Evolutionary conservation across 2,888 invertebrate genomes (phyloP), one percentile per base, ranked within the genome.

Genomic region (Leptogaster cylindrica): DNA sequence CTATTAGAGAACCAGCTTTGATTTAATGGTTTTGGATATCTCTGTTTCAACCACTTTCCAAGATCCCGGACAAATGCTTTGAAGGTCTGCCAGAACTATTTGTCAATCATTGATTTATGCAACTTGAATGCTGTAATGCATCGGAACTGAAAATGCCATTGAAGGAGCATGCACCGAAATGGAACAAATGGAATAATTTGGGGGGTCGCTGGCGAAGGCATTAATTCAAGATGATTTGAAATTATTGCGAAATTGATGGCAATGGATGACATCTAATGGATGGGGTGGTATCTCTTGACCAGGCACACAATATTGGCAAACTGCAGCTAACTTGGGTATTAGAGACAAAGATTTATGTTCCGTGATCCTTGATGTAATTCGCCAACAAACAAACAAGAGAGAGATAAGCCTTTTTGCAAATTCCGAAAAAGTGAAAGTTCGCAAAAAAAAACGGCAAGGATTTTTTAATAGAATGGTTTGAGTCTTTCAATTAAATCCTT

Each of bases 21-120:
- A 70, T 70, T 70, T 70, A 70, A 70, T 70, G 68, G 68, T 70
- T 70, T 66, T 68, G 66, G 46, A 68, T 70, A 70, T 51, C 64
- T 52, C 41, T 52, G 18, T 52, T 44, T 16, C 16, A 28, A 18
- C 41, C 39, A 48, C 39, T 63, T 55, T 64, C 66, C 65, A 65
- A 65, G 58, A 68, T 68, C 36, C 65, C 39, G 36, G 50, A 33
- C 27, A 51, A 33, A 65, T 36, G 50, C 50, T 65, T 65, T 51
- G 65, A 52, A 44, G 52, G 23, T n/a, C 20, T 31, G 23, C 20
- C 16, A 31, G 44, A 28, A 31, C 46, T 55, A 67, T 69, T 69
- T 69, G 69, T 67, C 69, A 69, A 69, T 69, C 58, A 64, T 61
- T 69, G 69, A 69, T 69, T 69, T 69, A 69, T 41, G 31, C 41